Conservation (phyloP, 1,140 invertebrate genomes). For the Drusus annulatus region DNA sequence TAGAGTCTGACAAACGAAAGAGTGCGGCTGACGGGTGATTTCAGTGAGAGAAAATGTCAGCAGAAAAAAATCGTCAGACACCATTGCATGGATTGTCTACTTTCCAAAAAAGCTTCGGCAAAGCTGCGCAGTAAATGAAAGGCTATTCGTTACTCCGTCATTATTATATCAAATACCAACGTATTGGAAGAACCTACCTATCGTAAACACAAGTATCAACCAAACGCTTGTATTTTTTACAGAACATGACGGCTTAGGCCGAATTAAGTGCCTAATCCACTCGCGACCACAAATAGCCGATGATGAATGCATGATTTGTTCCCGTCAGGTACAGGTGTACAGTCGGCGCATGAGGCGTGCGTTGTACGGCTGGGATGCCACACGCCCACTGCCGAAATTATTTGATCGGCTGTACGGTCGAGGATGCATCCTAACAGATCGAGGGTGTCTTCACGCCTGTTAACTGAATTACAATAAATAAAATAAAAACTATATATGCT, state of each 20-base stretch:
- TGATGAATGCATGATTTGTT: slow-evolving; percentile 37
- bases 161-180: too few relatives aligned
- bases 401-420: slow-evolving; percentile 13
- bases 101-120: too few relatives aligned
- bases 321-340: slow-evolving; percentile 41
- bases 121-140: too few relatives aligned
- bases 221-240: too few relatives aligned
- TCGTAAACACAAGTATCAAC: too few relatives aligned
- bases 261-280: slow-evolving; percentile 10
- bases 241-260: not conserved
- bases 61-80: too few relatives aligned
- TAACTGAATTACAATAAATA: not conserved
- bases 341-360: slow-evolving; percentile 20
- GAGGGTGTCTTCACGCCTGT: slow-evolving; percentile 6
- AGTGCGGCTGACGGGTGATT: too few relatives aligned
- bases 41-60: too few relatives aligned
- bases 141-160: too few relatives aligned
- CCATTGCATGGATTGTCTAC: too few relatives aligned
- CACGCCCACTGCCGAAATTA: slow-evolving; percentile 27
- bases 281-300: slow-evolving; percentile 13
- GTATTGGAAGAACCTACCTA: too few relatives aligned
- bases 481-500: not conserved
- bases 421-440: slow-evolving; percentile 11
- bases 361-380: not conserved
- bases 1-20: too few relatives aligned